phyloP scores from a whole-genome alignment of 2,797 vertebrate species.

The Gymnothorax javanicus region DNA sequence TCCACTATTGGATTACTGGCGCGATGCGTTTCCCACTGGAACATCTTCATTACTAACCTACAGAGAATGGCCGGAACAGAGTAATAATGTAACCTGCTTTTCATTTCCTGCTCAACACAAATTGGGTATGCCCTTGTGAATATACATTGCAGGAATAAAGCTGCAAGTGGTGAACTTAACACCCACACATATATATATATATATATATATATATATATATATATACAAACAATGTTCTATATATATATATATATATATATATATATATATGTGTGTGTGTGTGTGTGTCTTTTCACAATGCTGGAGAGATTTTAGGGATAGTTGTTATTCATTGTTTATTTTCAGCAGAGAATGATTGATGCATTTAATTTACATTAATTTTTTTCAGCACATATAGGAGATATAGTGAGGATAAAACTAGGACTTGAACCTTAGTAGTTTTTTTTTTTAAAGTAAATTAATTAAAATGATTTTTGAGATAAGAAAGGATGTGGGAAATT shows the following conservation, averaged over 20 bases:
- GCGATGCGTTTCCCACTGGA: conserved; percentile 11
- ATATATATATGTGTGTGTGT: neutral
- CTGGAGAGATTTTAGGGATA: too few relatives aligned
- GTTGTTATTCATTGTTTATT: too few relatives aligned
- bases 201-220: neutral
- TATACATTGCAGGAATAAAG: neutral
- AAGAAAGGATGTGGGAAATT: too few relatives aligned
- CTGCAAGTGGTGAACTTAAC: neutral
- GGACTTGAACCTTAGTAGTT: too few relatives aligned
- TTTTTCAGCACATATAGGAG: too few relatives aligned
- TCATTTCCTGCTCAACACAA: neutral
- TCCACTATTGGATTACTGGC: conserved; percentile 32
- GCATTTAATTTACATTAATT: too few relatives aligned
- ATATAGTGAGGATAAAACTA: too few relatives aligned
- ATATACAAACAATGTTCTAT: neutral
- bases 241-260: neutral
- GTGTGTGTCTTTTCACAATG: too few relatives aligned
- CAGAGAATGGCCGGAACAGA: conserved; percentile 6
- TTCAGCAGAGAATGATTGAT: too few relatives aligned
- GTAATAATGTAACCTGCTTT: neutral
- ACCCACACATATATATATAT: neutral
- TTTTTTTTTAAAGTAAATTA: too few relatives aligned
- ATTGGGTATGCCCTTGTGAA: neutral
- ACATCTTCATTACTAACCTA: conserved; percentile 19
- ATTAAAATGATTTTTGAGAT: too few relatives aligned